phyloP scores from a whole-genome alignment of 1,140 invertebrate species.

The Penaeus chinensis region DNA sequence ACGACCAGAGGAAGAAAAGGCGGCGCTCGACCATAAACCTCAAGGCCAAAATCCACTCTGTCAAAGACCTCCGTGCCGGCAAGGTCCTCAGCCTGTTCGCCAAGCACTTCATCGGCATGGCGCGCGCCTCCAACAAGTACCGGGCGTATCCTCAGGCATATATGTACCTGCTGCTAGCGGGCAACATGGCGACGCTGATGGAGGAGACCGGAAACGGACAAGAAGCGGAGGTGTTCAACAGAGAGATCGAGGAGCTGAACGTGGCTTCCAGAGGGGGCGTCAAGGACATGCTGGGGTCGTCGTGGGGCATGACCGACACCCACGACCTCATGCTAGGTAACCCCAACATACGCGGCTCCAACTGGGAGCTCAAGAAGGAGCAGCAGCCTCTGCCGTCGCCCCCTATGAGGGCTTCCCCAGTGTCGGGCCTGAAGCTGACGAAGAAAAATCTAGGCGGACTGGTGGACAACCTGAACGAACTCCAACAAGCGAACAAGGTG shows the following conservation, averaged over 20 bases:
- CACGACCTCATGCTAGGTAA: constrained; percentile 36
- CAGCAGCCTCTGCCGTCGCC: constrained; percentile 22
- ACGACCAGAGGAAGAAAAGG: neutral
- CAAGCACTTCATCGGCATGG: constrained; percentile 77
- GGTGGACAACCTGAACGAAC: neutral
- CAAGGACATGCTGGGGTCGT: constrained; percentile 47
- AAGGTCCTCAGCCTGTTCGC: constrained; percentile 76
- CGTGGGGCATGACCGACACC: constrained; percentile 24
- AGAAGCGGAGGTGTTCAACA: constrained; percentile 15
- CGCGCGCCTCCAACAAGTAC: constrained; percentile 73
- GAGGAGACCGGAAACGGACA: constrained; percentile 68
- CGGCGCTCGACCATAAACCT: constrained; percentile 27
- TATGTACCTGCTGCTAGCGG: constrained; percentile 78
- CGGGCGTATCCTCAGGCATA: constrained; percentile 73
- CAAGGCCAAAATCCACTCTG: constrained; percentile 58
- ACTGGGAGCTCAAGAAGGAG: constrained; percentile 50
- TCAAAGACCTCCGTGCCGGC: constrained; percentile 60
- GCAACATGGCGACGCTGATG: constrained; percentile 75
- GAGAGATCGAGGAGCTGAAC: constrained; percentile 50
- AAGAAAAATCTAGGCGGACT: neutral
- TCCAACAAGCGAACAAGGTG: neutral
- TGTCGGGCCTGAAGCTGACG: constrained; percentile 17
- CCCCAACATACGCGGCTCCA: constrained; percentile 28
- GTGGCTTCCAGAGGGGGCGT: constrained; percentile 43
- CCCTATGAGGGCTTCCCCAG: neutral